Conservation (phyloP, 2,797 vertebrate genomes). For the Lacerta viridis region DNA sequence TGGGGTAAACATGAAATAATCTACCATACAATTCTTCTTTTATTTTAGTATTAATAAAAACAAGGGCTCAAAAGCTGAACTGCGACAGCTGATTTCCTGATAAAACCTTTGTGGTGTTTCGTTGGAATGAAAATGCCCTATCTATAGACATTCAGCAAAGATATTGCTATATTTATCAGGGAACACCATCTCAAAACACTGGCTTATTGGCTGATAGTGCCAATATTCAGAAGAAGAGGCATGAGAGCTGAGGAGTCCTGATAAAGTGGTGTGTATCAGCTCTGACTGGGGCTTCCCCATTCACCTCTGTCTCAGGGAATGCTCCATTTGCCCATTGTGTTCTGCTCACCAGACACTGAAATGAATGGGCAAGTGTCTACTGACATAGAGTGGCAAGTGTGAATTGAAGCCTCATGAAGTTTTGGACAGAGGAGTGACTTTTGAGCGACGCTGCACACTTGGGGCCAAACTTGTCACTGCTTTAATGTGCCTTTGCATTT, state of each 20-base stretch:
- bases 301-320: neutral
- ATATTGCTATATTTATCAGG: neutral
- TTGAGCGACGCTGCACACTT: too few species aligned
- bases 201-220: neutral
- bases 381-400: neutral
- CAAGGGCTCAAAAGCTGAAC: neutral
- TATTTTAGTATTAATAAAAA: neutral
- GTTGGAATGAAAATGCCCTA: neutral
- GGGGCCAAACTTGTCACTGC: neutral
- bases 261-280: neutral
- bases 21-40: neutral
- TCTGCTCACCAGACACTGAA: neutral
- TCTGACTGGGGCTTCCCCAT: neutral
- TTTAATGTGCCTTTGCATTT: neutral
- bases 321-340: neutral
- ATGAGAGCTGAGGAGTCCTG: neutral
- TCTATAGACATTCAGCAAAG: too few species aligned
- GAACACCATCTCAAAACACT: neutral
- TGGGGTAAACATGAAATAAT: neutral
- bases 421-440: neutral
- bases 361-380: too few species aligned
- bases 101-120: neutral
- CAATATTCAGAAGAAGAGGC: neutral
- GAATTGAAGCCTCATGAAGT: neutral
- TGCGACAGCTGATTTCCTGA: neutral